Evolutionary conservation across 2,113 vertebrate genomes (phyloP).

Genomic region (Serilophus lunatus): DNA sequence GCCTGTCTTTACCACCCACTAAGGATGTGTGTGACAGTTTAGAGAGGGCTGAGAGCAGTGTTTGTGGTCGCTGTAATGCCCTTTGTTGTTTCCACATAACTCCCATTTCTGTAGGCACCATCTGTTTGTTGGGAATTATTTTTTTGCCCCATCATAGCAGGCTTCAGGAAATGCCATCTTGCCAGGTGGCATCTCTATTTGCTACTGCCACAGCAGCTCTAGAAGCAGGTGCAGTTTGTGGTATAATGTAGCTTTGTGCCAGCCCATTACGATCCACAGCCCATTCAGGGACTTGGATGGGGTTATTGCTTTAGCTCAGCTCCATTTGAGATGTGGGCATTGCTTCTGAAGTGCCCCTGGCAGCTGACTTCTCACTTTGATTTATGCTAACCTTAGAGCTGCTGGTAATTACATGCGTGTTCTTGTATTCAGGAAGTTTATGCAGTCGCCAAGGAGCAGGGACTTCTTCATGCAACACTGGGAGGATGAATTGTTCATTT

Average conservation of each 20-base stretch:
- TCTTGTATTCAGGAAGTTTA: slow-evolving; percentile 23
- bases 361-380: slow-evolving; percentile 64
- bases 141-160: not conserved
- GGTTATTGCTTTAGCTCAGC: slow-evolving; percentile 33
- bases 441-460: slow-evolving; percentile 31
- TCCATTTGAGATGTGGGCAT: not conserved
- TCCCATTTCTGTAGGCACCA: slow-evolving; percentile 51
- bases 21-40: slow-evolving; percentile 47
- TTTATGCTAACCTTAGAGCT: slow-evolving; percentile 59
- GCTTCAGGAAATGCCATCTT: slow-evolving; percentile 63
- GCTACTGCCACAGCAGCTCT: slow-evolving; percentile 16
- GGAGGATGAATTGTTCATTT: slow-evolving; percentile 11
- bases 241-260: slow-evolving; percentile 66
- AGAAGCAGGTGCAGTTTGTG: slow-evolving; percentile 60
- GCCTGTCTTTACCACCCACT: slow-evolving; percentile 56
- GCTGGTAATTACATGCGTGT: slow-evolving; percentile 51
- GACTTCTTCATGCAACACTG: slow-evolving; percentile 8
- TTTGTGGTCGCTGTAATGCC: not conserved
- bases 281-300: slow-evolving; percentile 59
- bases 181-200: slow-evolving; percentile 64
- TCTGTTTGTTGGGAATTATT: slow-evolving; percentile 44
- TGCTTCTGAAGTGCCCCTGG: slow-evolving; percentile 46
- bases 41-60: not conserved
- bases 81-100: slow-evolving; percentile 34
- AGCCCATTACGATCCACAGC: slow-evolving; percentile 16